Base-by-base conservation (phyloP, 2,797 vertebrate genomes). In the Hydrolagus colliei region DNA sequence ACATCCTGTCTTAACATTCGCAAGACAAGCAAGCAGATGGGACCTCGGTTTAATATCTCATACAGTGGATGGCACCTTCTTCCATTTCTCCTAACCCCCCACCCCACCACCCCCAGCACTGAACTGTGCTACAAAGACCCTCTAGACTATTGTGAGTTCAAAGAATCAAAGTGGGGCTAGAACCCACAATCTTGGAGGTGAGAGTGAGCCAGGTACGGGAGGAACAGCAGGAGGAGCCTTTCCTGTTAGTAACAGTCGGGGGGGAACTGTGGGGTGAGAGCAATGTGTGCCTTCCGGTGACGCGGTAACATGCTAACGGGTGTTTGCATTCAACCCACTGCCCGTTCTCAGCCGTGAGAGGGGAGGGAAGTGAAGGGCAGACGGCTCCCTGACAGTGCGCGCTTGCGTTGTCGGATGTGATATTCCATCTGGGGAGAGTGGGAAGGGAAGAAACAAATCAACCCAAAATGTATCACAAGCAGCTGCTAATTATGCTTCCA, bases 401-500 rank as follows among this genome's bases (percentile, higher is more conserved):
- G 41, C 35, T 84, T 71, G 63, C 16, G 68, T 71, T 84, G 20
- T 18, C 68, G 79, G 5, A 16, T 71, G 32, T 16, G 4, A 65
- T 71, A 84, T 71, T 52, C 65, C 79, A 52, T 68, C 41, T 52
- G 32, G 65, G 27, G 71, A 84, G 68, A 68, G 52, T 3, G 41
- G 41, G 41, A 52, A 52, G 6, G 41, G 6, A 52, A 52, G 41
- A 52, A 52, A 52, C 41, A 52, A 52, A 52, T 52, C 41, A 52
- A 6, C 41, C 41, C 41, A 32, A 71, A 71, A 84, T 35, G 62
- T 71, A 41, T 20, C 79, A 84, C 12, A 35, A 71, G 9, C 32
- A 71, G 65, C 11, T 71, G 71, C 79, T 84, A 84, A 84, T 84
- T 84, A 84, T 84, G 71, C 18, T 84, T 84, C 67, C 62, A 84